Evolutionary conservation across 2,113 vertebrate species (phyloP).

Genomic region (Tetraodon nigroviridis): DNA sequence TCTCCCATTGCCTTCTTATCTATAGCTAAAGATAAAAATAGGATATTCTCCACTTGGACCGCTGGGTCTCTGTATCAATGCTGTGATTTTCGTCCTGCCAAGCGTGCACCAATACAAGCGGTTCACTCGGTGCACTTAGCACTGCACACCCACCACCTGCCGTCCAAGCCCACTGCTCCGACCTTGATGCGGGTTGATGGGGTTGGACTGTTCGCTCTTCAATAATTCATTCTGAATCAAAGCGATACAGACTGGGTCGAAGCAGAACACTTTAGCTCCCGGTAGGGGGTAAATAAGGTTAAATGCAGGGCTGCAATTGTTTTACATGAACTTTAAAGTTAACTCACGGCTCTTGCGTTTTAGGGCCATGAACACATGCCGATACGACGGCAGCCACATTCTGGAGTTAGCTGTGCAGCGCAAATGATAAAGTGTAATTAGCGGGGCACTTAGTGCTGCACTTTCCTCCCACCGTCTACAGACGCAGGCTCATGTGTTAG

Average conservation of each 20-base stretch:
- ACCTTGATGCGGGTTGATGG: constrained; percentile 1
- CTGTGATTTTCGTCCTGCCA: constrained; percentile 9
- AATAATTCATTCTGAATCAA: constrained; percentile 38
- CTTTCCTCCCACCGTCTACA: neutral
- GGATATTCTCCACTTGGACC: constrained; percentile 1
- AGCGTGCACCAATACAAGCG: neutral
- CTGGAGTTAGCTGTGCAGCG: neutral
- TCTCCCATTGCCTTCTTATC: neutral
- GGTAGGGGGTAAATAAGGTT: constrained; percentile 1
- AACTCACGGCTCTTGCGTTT: neutral
- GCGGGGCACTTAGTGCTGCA: too few species aligned
- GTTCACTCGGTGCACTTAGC: neutral
- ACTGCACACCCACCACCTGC: neutral
- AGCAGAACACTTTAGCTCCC: constrained; percentile 8
- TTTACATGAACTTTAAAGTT: neutral
- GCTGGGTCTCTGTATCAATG: constrained; percentile 1
- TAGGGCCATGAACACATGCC: neutral
- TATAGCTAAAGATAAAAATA: neutral
- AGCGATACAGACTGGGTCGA: constrained; percentile 18
- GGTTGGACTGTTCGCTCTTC: constrained; percentile 13
- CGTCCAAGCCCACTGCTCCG: constrained; percentile 5
- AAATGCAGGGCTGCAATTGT: constrained; percentile 6
- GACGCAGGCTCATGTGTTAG: too few species aligned
- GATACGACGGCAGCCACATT: too few species aligned
- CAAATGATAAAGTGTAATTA: neutral